Percentiles rank a stretch among this genome's conserved stretches.
Conservation (phyloP, 2,113 vertebrate genomes). For the Tylochromis polylepis region DNA sequence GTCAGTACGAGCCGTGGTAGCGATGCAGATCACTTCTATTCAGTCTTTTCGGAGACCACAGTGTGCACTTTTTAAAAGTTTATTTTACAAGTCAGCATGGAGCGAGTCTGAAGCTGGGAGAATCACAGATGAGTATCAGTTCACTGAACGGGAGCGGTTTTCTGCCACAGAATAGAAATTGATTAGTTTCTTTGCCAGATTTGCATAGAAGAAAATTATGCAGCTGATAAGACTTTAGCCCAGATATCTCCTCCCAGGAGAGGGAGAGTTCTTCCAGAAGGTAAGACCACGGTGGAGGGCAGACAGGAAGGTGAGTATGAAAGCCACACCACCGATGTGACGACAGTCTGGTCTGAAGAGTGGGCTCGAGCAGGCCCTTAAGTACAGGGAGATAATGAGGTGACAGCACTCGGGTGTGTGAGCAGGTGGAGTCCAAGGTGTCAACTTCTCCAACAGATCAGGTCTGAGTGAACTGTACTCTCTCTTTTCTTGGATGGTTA, state of each 20-base stretch:
- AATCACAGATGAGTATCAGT: background rate
- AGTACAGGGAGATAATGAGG: background rate
- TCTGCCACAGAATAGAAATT: background rate
- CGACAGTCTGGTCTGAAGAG: background rate
- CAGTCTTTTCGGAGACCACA: background rate
- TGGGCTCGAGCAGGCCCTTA: background rate
- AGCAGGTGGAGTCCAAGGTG: background rate
- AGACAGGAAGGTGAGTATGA: background rate
- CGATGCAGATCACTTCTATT: background rate
- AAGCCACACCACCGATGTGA: background rate
- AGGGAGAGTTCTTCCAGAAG: background rate
- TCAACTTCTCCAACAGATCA: background rate
- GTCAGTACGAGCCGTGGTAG: background rate
- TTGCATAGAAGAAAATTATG: background rate
- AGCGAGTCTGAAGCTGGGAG: background rate
- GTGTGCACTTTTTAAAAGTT: background rate
- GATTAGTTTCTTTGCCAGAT: background rate
- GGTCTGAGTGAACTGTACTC: background rate
- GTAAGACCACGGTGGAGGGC: background rate
- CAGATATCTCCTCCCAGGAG: background rate
- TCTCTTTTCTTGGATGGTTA: too few species aligned
- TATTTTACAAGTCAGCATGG: background rate
- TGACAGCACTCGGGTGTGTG: background rate
- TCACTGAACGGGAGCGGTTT: background rate
- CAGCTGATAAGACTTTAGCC: background rate